These are phyloP conservation scores for Myotis yumanensis DNA, from an alignment of 2,113 vertebrate species.

Conservation along the genomic window DNA sequence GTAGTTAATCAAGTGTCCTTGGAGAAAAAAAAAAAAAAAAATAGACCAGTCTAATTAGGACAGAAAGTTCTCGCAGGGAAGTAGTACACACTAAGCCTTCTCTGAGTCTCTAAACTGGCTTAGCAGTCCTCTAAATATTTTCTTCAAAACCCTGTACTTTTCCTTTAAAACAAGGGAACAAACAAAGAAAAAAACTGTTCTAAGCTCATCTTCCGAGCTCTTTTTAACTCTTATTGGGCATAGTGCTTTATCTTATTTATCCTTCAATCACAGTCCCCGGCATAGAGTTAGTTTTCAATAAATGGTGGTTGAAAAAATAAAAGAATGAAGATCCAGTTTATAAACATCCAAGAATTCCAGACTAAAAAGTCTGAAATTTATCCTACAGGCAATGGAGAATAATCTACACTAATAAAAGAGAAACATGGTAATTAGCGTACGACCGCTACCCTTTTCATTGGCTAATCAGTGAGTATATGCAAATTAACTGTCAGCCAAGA, in stretches of 20 bases:
- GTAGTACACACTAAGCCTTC: background rate
- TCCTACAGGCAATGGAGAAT: background rate
- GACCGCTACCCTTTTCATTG: too few relatives aligned
- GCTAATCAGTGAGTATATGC: too few relatives aligned
- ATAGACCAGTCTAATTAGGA: background rate
- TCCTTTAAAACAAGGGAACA: background rate
- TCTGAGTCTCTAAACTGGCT: background rate
- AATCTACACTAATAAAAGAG: too few relatives aligned
- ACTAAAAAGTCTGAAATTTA: conserved; percentile 34
- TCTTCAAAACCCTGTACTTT: conserved; percentile 10
- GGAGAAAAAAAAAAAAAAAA: conserved; percentile 28
- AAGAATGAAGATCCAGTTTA: conserved; percentile 7
- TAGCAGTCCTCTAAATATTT: background rate
- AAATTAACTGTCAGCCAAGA: too few relatives aligned
- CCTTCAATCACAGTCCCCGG: background rate
- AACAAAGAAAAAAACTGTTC: conserved; percentile 1
- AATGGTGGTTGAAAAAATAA: background rate
- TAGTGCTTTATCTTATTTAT: background rate
- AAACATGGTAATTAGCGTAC: too few relatives aligned
- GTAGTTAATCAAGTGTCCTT: conserved; percentile 44
- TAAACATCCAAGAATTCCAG: conserved; percentile 11
- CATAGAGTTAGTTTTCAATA: background rate
- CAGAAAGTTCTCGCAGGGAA: background rate
- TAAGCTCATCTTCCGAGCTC: background rate
- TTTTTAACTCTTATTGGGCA: background rate